Evolutionary conservation across 2,113 vertebrate species (phyloP).

Genomic region (Corvus hawaiiensis): DNA sequence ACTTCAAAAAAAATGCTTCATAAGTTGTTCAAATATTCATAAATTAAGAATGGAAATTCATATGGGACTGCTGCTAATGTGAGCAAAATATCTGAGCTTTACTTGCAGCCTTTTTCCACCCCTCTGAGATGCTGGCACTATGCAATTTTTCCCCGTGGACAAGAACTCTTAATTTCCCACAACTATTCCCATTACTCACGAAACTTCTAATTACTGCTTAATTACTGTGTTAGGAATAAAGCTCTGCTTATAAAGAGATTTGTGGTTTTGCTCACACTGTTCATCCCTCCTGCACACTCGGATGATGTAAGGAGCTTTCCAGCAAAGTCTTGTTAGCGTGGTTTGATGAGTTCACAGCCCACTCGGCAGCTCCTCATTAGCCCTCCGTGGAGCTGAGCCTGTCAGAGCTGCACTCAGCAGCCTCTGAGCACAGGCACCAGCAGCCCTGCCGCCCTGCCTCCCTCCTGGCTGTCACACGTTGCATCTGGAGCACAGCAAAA

Average conservation of each 20-base stretch:
- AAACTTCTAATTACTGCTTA: conserved; percentile 50
- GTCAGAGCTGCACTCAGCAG: neutral
- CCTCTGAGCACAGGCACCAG: neutral
- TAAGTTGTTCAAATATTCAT: neutral
- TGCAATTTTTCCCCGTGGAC: neutral
- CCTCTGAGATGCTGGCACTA: neutral
- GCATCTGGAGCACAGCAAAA: neutral
- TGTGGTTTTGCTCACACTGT: neutral
- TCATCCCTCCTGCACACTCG: neutral
- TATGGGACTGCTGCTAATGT: neutral
- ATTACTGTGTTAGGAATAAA: conserved; percentile 31
- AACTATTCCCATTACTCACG: conserved; percentile 1
- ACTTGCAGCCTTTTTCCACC: neutral
- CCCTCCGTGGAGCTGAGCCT: neutral
- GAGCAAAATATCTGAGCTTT: neutral
- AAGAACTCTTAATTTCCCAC: neutral
- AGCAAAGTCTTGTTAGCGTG: neutral
- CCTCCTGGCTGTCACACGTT: neutral
- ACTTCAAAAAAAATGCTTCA: neutral
- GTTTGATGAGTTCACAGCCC: neutral
- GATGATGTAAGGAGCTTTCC: neutral
- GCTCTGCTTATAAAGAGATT: neutral
- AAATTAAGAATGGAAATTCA: neutral
- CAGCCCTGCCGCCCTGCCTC: neutral
- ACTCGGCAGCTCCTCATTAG: conserved; percentile 25